Evolutionary conservation across 2,113 vertebrate species (phyloP), one percentile per base, ranked within the genome.

Genomic region (Centrocercus urophasianus): DNA sequence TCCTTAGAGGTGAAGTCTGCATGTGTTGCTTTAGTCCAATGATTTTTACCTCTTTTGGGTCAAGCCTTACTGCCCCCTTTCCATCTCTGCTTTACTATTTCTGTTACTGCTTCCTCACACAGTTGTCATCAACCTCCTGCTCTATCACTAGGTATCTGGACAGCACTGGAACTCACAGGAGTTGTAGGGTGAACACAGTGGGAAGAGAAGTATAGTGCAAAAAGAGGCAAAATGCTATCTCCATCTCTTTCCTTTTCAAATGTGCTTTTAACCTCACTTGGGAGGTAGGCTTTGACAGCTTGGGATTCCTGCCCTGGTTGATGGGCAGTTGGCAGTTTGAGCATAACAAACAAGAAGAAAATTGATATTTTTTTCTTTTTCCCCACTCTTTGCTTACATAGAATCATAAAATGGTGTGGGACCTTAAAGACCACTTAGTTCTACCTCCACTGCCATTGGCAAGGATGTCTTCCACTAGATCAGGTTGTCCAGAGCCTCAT

Each of bases 11-110:
- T 74, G 20, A 59, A 8, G 18, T 86, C 42, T 81, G 50, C 74
- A 47, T 43, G 28, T 1, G 13, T 28, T 84, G 30, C 70, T 38
- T 14, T 78, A 52, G 77, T 75, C 25, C 21, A 42, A 2, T 52
- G 11, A 40, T 22, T 66, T 42, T n/a, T 67, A n/a, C 8, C 8
- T 90, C 11, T 81, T 59, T 59, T 61, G 13, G 30, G 24, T 47
- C 0, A 1, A 77, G 16, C 6, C 52, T 86, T 32, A 2, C 22
- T 90, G 22, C 1, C 3, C 9, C 2, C 3, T 2, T 5, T 17
- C 22, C 84, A 28, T 20, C 19, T 7, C 16, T 64, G 8, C 56
- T 64, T 40, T 65, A 60, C 34, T 7, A 56, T 78, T 90, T 81
- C 70, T 89, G 0, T 40, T 66, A 32, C 11, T 80, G 40, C 8